Conservation (phyloP, 2,797 vertebrate species). For the Myripristis murdjan region DNA sequence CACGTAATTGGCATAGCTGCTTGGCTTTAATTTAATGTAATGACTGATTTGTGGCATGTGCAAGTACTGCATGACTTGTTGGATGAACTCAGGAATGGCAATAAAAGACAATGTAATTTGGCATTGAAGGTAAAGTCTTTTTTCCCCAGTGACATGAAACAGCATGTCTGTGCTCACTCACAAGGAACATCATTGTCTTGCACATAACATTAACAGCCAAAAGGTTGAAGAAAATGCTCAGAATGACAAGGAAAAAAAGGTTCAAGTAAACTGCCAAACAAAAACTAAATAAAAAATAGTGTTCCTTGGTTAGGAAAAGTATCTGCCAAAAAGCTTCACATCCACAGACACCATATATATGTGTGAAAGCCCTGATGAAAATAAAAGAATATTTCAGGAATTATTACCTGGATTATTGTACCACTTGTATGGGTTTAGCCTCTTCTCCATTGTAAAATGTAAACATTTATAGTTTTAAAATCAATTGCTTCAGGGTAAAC, state of each 20-base stretch:
- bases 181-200: background rate
- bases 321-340: no score
- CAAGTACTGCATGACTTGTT: background rate
- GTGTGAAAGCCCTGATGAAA: no score
- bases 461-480: background rate
- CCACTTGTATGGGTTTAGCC: background rate
- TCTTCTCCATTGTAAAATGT: no score
- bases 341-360: no score
- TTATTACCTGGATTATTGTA: background rate
- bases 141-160: background rate
- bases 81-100: no score
- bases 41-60: background rate
- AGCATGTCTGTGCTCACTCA: constrained; percentile 32
- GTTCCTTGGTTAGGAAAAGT: no score
- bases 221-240: background rate
- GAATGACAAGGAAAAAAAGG: background rate
- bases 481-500: background rate
- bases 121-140: background rate
- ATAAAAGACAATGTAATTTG: background rate
- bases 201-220: constrained; percentile 10
- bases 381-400: no score
- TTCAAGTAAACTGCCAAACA: no score
- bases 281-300: no score
- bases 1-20: background rate
- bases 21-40: background rate